phyloP scores from a whole-genome alignment of 2,113 vertebrate genomes.

The Vulpes lagopus region DNA sequence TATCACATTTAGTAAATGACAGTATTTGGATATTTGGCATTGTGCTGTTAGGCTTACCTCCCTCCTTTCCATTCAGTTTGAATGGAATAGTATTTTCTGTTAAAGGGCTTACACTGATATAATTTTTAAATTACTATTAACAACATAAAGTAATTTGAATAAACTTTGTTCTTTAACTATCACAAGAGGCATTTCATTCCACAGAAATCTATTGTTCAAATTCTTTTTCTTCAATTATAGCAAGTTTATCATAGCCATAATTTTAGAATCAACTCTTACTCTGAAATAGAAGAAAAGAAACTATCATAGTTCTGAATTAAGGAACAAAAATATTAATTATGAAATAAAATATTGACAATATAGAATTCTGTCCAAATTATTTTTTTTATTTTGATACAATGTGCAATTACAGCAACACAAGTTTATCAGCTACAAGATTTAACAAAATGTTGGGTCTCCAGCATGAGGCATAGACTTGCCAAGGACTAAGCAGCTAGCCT shows the following conservation, averaged over 20 bases:
- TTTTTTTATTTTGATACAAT: slow-evolving; percentile 8
- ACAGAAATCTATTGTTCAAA: slow-evolving; percentile 46
- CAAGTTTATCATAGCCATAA: slow-evolving; percentile 21
- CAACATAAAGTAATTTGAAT: slow-evolving; percentile 38
- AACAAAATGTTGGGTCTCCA: slow-evolving; percentile 31
- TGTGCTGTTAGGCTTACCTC: neutral
- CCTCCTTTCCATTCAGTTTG: slow-evolving; percentile 33
- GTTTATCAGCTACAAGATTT: neutral
- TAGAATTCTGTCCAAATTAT: slow-evolving; percentile 4
- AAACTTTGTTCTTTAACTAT: slow-evolving; percentile 35
- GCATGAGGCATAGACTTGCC: slow-evolving; percentile 26
- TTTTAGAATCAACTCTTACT: slow-evolving; percentile 47
- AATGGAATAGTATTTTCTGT: slow-evolving; percentile 43
- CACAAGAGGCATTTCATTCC: slow-evolving; percentile 17
- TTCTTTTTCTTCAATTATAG: slow-evolving; percentile 19
- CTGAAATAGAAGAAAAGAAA: slow-evolving; percentile 44
- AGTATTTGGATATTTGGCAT: slow-evolving; percentile 41
- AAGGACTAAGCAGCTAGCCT: slow-evolving; percentile 51
- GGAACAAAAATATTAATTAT: slow-evolving; percentile 50
- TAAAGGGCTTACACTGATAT: slow-evolving; percentile 15
- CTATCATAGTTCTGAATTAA: slow-evolving; percentile 46
- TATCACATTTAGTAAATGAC: slow-evolving; percentile 27
- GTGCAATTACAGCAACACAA: slow-evolving; percentile 1
- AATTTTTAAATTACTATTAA: slow-evolving; percentile 57
- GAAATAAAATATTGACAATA: slow-evolving; percentile 47